Evolutionary conservation across 2,888 invertebrate species (phyloP).

Genomic region (Chloroclysta siterata): DNA sequence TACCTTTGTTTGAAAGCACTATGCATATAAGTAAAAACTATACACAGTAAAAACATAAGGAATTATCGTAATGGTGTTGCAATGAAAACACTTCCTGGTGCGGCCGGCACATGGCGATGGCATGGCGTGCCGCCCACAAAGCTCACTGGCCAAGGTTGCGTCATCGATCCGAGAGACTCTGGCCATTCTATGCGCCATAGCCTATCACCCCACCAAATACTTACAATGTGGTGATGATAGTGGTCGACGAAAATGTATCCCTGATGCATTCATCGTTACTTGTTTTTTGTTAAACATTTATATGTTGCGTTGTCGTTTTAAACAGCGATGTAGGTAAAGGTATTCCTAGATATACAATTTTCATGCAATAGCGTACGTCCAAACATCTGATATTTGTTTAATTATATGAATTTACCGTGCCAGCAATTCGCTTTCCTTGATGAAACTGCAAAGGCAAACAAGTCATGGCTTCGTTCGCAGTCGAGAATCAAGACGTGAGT

Average conservation of each 20-base stretch:
- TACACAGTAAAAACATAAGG: too few species aligned
- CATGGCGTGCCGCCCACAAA: constrained; percentile 56
- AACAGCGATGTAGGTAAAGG: too few species aligned
- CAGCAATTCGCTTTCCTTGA: constrained; percentile 19
- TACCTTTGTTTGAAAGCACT: background rate
- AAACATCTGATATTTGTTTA: background rate
- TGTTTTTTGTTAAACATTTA: too few species aligned
- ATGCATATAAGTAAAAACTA: too few species aligned
- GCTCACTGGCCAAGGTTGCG: constrained; percentile 59
- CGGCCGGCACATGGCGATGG: constrained; percentile 27
- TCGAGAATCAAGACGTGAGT: constrained; percentile 51
- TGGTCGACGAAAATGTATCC: background rate
- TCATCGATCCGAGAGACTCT: constrained; percentile 56
- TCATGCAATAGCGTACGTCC: background rate
- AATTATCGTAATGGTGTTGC: too few species aligned
- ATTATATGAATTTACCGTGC: background rate
- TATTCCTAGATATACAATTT: background rate
- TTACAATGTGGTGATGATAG: background rate
- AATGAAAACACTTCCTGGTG: constrained; percentile 35
- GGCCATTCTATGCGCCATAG: constrained; percentile 23
- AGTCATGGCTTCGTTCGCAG: constrained; percentile 39
- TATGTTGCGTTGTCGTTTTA: too few species aligned
- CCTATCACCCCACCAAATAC: constrained; percentile 11
- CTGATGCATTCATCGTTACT: background rate
- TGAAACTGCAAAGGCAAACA: constrained; percentile 26